Percentiles rank a stretch among this genome's conserved stretches.
phyloP scores from a whole-genome alignment of 2,113 vertebrate genomes.

The Haliaeetus leucogaster region DNA sequence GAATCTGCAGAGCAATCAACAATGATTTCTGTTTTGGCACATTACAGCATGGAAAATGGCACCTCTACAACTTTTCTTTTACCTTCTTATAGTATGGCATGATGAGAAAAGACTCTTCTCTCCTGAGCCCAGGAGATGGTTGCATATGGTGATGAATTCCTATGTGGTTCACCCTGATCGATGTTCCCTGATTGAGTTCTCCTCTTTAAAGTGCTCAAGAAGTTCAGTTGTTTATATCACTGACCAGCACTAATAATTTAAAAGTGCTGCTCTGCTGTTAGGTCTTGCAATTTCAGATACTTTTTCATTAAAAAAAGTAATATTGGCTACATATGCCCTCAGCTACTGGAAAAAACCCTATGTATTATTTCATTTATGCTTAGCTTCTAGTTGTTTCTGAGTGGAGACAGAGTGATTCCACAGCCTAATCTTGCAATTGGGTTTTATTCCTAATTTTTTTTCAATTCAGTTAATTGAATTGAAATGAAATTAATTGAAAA shows the following conservation, averaged over 20 bases:
- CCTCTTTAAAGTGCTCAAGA: background rate
- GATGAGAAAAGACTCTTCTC: background rate
- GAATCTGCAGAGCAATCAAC: background rate
- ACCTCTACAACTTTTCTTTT: background rate
- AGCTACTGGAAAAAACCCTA: rapidly evolving
- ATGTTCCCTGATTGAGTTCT: rapidly evolving
- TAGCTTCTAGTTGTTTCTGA: background rate
- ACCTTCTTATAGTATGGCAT: background rate
- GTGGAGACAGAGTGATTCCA: background rate
- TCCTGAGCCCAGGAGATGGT: background rate
- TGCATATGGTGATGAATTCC: background rate
- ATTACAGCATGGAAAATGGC: background rate
- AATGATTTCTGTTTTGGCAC: background rate
- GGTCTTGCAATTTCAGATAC: background rate
- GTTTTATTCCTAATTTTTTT: background rate
- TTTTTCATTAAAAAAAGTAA: background rate
- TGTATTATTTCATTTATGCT: background rate
- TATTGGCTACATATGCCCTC: background rate
- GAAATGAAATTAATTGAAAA: background rate
- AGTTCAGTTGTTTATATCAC: background rate
- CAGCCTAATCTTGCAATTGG: background rate
- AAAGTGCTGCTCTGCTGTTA: background rate
- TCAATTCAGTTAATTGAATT: background rate
- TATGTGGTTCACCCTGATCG: rapidly evolving
- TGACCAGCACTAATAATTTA: background rate